Conservation (phyloP, 2,888 invertebrate genomes). For the Heterodera filipjevi region DNA sequence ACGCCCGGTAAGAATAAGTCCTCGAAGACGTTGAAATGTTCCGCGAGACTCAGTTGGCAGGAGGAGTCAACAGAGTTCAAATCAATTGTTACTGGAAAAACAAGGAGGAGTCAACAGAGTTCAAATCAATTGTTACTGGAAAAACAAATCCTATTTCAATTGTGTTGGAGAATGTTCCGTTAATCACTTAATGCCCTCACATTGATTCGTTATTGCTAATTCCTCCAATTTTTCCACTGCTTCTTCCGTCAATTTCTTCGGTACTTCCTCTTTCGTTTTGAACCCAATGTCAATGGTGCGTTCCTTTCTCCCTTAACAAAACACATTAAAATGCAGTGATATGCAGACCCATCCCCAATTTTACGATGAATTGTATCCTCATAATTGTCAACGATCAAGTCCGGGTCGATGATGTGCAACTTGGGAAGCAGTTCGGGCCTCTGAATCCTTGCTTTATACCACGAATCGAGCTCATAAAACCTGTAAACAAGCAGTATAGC, state of each 20-base stretch:
- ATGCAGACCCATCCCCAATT: too few relatives aligned
- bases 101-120: conserved; percentile 32
- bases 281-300: conserved; percentile 56
- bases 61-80: conserved; percentile 32
- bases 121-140: conserved; percentile 52
- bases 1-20: conserved; percentile 66
- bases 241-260: conserved; percentile 17
- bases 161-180: too few relatives aligned
- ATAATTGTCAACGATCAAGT: conserved; percentile 48
- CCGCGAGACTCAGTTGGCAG: conserved; percentile 43
- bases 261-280: conserved; percentile 34
- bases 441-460: conserved; percentile 65
- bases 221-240: conserved; percentile 42
- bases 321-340: background rate
- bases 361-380: conserved; percentile 38
- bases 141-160: background rate
- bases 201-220: conserved; percentile 43
- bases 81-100: conserved; percentile 51
- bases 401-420: conserved; percentile 61
- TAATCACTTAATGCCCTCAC: conserved; percentile 28
- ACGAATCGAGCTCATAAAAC: conserved; percentile 63
- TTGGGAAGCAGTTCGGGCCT: conserved; percentile 59
- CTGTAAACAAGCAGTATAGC: conserved; percentile 39
- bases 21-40: conserved; percentile 61
- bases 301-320: conserved; percentile 6